Conservation (phyloP, 2,888 invertebrate species). For the Dioctria linearis region DNA sequence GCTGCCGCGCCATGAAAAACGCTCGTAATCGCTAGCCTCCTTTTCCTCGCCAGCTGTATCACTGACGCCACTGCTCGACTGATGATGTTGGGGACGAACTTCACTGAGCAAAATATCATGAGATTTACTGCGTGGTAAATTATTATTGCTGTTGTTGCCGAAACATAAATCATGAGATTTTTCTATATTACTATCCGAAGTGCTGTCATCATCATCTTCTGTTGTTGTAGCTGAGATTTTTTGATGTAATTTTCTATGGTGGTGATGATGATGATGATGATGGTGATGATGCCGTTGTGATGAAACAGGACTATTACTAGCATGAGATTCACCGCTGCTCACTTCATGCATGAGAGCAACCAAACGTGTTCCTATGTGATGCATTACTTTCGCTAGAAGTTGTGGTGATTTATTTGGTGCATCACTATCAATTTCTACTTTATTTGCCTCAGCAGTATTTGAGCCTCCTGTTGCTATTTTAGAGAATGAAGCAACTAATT, state of each 20-base stretch:
- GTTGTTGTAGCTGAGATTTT: slow-evolving; percentile 73
- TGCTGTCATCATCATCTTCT: slow-evolving; percentile 73
- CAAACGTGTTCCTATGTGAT: slow-evolving; percentile 89
- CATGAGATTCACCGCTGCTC: slow-evolving; percentile 80
- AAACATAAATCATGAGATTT: slow-evolving; percentile 70
- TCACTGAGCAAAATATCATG: slow-evolving; percentile 84
- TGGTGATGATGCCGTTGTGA: slow-evolving; percentile 65
- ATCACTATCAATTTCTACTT: slow-evolving; percentile 69
- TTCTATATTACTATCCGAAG: slow-evolving; percentile 75
- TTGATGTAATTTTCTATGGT: slow-evolving; percentile 73
- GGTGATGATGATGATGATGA: slow-evolving; percentile 63
- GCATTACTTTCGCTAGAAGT: slow-evolving; percentile 91
- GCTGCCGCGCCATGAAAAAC: slow-evolving; percentile 93
- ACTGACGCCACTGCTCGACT: slow-evolving; percentile 72
- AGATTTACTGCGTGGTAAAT: slow-evolving; percentile 84
- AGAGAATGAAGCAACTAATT: slow-evolving; percentile 87
- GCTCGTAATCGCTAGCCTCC: slow-evolving; percentile 89
- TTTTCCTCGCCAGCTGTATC: slow-evolving; percentile 75
- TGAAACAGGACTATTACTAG: slow-evolving; percentile 76
- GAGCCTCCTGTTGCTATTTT: slow-evolving; percentile 78
- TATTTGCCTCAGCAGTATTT: slow-evolving; percentile 62
- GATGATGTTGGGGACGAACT: slow-evolving; percentile 70
- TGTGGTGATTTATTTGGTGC: slow-evolving; percentile 83
- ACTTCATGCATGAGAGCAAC: slow-evolving; percentile 95
- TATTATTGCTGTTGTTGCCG: slow-evolving; percentile 64